Evolutionary conservation across 2,888 invertebrate genomes (phyloP).

Genomic region (Leptopterna dolabrata): DNA sequence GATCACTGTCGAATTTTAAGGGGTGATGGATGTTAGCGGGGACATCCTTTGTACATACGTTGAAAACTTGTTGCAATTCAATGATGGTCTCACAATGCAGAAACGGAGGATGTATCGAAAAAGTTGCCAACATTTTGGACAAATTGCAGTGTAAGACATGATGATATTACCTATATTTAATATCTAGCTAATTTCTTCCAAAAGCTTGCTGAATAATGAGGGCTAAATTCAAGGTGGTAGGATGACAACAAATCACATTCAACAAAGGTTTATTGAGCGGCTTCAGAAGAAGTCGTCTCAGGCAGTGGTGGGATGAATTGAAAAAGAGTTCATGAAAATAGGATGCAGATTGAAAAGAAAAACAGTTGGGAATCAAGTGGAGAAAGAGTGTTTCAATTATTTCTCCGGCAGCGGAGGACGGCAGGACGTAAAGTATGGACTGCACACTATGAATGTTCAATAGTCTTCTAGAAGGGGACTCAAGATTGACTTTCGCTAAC

Average conservation of each 20-base stretch:
- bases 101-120: too few species aligned
- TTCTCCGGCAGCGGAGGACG: not conserved
- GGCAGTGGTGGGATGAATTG: constrained; percentile 4
- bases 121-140: too few species aligned
- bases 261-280: not conserved
- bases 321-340: constrained; percentile 26
- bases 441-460: constrained; percentile 51
- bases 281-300: not conserved
- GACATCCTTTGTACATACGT: too few species aligned
- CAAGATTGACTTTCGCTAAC: constrained; percentile 49
- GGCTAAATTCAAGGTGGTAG: not conserved
- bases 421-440: constrained; percentile 47
- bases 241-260: not conserved
- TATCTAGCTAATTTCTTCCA: too few species aligned
- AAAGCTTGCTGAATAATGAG: too few species aligned
- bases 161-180: too few species aligned
- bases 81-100: too few species aligned
- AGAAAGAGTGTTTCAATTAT: constrained; percentile 49
- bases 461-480: constrained; percentile 22
- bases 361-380: constrained; percentile 8
- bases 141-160: too few species aligned
- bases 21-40: too few species aligned
- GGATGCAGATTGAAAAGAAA: constrained; percentile 43
- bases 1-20: too few species aligned
- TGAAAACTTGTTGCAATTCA: too few species aligned